Base-by-base conservation (phyloP, 2,888 invertebrate species). In the Glyphotaelius pellucidus region DNA sequence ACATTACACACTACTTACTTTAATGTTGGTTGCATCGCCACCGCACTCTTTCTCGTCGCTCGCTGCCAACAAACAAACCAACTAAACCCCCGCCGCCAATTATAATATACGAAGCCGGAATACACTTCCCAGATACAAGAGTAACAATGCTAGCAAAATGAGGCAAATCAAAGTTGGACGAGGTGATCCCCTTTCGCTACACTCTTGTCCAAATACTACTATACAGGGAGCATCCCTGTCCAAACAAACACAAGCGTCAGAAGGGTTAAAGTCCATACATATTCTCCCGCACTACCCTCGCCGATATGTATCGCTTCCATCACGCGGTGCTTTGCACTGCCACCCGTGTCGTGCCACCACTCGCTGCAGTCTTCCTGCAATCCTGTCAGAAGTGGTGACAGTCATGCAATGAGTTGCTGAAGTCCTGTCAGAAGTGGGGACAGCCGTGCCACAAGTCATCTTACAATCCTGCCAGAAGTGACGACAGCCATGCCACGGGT, bases 141-240 rank as follows among this genome's bases (percentile, higher is more conserved):
- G 86, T 86, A 47, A 88, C 38, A 35, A 88, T 79, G 88, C 32
- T 88, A 88, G 88, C 88, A 79, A 88, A 88, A 79, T 67, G 88
- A 88, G 88, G 88, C 88, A 79, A 88, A 79, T 86, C 86, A 86
- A 42, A 86, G 30, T n/a, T 35, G 32, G 47, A 38, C 86, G 42
- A 87, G 47, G 87, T 52, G 19, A 31, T 52, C 87, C 31, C 85
- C 47, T 42, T 30, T 86, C 42, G 52, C 86, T 42, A 31, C 31
- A 67, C 19, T 52, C n/a, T n/a, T 87, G 52, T 87, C 67, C 47
- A 83, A 83, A 83, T 35, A 30, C 87, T 42, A 86, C 47, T 81
- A 85, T 30, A 86, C 35, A n/a, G 47, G 47, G 86, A 30, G n/a
- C n/a, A n/a, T 31, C 87, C 31, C 87, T 38, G 67, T 67, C 67